Conservation (phyloP, 2,113 vertebrate genomes). For the Lagopus leucura region DNA sequence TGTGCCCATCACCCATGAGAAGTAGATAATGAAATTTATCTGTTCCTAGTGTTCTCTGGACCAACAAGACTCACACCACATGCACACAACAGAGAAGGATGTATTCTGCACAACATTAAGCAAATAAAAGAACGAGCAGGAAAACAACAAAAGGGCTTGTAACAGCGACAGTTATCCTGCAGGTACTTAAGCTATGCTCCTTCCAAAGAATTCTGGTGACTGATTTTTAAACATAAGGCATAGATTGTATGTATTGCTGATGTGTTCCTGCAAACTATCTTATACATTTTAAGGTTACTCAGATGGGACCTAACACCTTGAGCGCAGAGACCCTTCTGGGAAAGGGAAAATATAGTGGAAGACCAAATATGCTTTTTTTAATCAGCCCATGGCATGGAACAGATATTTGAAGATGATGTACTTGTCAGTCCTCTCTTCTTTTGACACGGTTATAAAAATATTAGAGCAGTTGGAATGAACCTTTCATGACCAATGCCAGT, state of each 20-base stretch:
- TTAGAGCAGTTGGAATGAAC: not conserved
- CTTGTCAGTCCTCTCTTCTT: not conserved
- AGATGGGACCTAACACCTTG: not conserved
- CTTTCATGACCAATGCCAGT: not conserved
- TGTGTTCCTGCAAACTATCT: not conserved
- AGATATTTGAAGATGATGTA: not conserved
- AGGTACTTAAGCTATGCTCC: not conserved
- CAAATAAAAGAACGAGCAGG: not conserved
- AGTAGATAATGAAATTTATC: not conserved
- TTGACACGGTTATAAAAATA: not conserved
- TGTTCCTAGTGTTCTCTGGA: not conserved
- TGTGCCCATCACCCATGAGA: not conserved
- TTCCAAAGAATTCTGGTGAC: not conserved
- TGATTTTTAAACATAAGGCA: not conserved
- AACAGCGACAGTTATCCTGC: not conserved
- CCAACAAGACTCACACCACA: not conserved
- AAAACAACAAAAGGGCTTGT: not conserved
- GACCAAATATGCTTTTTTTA: not conserved
- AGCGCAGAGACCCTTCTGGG: not conserved
- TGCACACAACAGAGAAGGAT: not conserved
- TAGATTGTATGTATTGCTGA: not conserved
- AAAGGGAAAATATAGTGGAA: rapidly evolving
- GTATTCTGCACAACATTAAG: not conserved
- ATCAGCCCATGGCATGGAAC: not conserved
- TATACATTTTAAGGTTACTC: not conserved